Conservation (phyloP, 2,113 vertebrate genomes). For the Myiozetetes cayanensis region DNA sequence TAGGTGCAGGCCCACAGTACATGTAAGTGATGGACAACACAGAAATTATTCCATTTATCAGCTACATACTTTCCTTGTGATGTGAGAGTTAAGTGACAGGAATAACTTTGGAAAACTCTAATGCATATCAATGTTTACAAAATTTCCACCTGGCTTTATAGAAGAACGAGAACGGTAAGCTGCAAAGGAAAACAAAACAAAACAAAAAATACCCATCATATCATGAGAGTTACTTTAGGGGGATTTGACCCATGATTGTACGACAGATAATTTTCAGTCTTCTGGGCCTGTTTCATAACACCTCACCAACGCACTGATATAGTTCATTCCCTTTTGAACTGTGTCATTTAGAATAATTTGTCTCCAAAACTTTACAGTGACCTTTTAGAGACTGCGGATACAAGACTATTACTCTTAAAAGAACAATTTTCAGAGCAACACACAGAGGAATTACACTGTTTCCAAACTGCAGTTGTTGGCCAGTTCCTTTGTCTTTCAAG, state of each 20-base stretch:
- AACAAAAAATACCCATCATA: neutral
- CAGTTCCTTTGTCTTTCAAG: slow-evolving; percentile 14
- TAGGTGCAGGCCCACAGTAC: neutral
- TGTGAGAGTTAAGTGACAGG: rapidly evolving
- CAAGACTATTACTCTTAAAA: neutral
- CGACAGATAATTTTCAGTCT: neutral
- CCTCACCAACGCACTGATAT: neutral
- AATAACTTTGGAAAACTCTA: neutral
- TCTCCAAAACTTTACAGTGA: neutral
- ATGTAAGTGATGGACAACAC: neutral
- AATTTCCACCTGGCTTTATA: neutral
- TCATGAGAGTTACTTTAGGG: neutral
- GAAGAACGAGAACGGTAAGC: neutral
- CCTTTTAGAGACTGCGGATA: neutral
- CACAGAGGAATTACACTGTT: neutral
- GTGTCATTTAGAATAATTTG: neutral
- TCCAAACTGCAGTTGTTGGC: neutral
- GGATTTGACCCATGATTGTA: neutral
- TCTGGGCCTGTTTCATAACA: neutral
- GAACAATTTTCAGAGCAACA: neutral
- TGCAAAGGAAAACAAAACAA: neutral
- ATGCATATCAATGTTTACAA: neutral
- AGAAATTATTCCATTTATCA: neutral
- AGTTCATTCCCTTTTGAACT: neutral
- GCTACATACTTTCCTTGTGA: neutral